Percentiles rank a stretch among this genome's conserved stretches.
These are phyloP conservation scores for Thryonomys swinderianus DNA, from an alignment of 2,113 vertebrate species.

Conservation along the genomic window DNA sequence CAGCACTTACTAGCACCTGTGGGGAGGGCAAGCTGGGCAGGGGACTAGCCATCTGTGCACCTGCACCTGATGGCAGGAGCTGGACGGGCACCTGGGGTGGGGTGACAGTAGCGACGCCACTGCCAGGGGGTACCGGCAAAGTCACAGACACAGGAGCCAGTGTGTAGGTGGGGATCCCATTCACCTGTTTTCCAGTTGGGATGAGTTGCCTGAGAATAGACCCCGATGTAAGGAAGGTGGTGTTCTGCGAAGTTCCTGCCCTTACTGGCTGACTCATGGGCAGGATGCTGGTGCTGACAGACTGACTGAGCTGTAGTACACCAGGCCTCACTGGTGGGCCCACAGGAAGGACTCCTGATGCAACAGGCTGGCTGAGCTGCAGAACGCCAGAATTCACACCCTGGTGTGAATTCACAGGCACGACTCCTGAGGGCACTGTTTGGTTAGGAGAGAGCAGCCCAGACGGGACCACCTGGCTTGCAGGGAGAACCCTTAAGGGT, in stretches of 20 bases:
- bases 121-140: constrained; percentile 85
- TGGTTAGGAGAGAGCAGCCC: constrained; percentile 77
- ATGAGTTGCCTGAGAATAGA: constrained; percentile 94
- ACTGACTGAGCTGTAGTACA: constrained; percentile 87
- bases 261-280: constrained; percentile 84
- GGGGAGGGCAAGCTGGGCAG: constrained; percentile 84
- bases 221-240: constrained; percentile 91
- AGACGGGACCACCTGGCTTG: constrained; percentile 82
- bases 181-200: constrained; percentile 95
- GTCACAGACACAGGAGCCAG: constrained; percentile 94
- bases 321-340: constrained; percentile 86
- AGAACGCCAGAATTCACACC: constrained; percentile 83
- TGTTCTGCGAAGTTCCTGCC: constrained; percentile 82
- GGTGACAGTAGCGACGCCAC: constrained; percentile 79
- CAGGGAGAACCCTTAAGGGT: constrained; percentile 84
- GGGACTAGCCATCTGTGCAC: constrained; percentile 79
- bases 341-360: constrained; percentile 86
- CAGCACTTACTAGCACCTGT: constrained; percentile 73
- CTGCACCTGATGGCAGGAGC: constrained; percentile 84
- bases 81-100: constrained; percentile 86
- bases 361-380: constrained; percentile 86
- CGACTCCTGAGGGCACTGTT: constrained; percentile 68
- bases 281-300: constrained; percentile 84
- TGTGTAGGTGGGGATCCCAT: constrained; percentile 96
- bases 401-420: constrained; percentile 88